phyloP scores from a whole-genome alignment of 2,888 invertebrate species.

The Pyrrhosoma nymphula region DNA sequence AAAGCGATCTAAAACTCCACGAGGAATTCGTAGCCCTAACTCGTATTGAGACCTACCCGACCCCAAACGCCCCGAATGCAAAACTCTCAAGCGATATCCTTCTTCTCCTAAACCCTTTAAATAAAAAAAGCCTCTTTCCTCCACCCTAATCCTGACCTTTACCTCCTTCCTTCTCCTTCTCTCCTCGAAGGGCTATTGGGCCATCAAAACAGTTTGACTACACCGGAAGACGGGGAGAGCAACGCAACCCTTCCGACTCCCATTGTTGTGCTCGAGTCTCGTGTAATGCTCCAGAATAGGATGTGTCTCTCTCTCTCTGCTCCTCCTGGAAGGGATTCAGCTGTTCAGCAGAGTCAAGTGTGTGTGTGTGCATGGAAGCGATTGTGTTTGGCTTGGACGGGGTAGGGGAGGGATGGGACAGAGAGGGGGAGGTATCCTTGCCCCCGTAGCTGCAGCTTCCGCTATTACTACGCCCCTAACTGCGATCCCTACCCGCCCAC shows the following conservation, averaged over 20 bases:
- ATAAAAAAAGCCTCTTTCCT: no score
- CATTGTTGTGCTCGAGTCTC: slow-evolving; percentile 57
- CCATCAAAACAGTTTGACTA: slow-evolving; percentile 37
- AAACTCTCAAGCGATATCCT: no score
- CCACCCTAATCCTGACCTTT: neutral
- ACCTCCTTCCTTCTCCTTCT: no score
- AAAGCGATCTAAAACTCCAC: no score
- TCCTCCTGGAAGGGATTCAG: slow-evolving; percentile 28
- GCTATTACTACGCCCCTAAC: neutral
- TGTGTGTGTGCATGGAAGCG: neutral
- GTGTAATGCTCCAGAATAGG: slow-evolving; percentile 40
- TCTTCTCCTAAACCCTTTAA: no score
- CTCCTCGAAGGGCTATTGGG: neutral
- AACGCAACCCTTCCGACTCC: neutral
- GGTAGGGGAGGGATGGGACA: neutral
- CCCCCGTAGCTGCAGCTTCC: neutral
- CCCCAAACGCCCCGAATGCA: no score
- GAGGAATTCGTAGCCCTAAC: no score
- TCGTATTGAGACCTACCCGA: no score
- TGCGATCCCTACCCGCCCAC: neutral
- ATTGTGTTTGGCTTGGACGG: neutral
- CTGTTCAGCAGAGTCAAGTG: slow-evolving; percentile 20
- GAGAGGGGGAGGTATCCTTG: neutral
- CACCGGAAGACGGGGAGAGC: neutral
- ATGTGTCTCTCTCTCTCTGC: neutral